These are phyloP conservation scores for Tridacna crocea DNA, from an alignment of 2,888 invertebrate species.

Conservation along the genomic window DNA sequence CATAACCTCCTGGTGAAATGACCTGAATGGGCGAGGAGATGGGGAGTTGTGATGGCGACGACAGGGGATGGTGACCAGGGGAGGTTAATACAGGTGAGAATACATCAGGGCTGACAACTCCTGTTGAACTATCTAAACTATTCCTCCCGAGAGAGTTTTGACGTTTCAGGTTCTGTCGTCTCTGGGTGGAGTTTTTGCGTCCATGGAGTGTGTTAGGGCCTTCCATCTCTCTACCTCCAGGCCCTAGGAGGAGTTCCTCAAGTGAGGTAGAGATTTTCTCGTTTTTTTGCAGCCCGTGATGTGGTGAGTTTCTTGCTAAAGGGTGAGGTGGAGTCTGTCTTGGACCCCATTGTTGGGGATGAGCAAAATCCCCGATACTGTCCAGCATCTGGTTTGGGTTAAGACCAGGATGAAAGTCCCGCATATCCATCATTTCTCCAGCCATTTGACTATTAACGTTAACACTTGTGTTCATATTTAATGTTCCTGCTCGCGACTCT, in stretches of 20 bases:
- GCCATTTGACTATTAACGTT: slow-evolving; percentile 49
- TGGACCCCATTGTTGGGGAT: slow-evolving; percentile 49
- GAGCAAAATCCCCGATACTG: slow-evolving; percentile 51
- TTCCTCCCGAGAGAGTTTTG: slow-evolving; percentile 56
- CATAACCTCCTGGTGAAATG: slow-evolving; percentile 44
- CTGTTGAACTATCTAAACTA: slow-evolving; percentile 53
- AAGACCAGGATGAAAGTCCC: slow-evolving; percentile 61
- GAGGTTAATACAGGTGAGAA: slow-evolving; percentile 54
- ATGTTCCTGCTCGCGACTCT: slow-evolving; percentile 49
- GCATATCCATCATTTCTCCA: slow-evolving; percentile 39
- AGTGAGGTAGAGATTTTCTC: slow-evolving; percentile 81
- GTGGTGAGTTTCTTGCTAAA: slow-evolving; percentile 53
- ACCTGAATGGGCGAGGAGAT: slow-evolving; percentile 49
- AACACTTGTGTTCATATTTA: slow-evolving; percentile 25
- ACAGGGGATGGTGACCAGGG: slow-evolving; percentile 43
- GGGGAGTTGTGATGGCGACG: slow-evolving; percentile 51
- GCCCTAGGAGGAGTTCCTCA: slow-evolving; percentile 78
- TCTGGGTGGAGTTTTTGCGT: slow-evolving; percentile 51
- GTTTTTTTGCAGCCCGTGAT: slow-evolving; percentile 79
- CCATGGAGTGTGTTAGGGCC: slow-evolving; percentile 64
- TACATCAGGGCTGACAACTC: slow-evolving; percentile 51
- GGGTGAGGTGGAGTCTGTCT: slow-evolving; percentile 57
- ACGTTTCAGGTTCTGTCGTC: slow-evolving; percentile 45
- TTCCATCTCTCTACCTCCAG: slow-evolving; percentile 77
- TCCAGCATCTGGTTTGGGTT: slow-evolving; percentile 62